phyloP scores from a whole-genome alignment of 2,113 vertebrate species.

The Calypte anna region DNA sequence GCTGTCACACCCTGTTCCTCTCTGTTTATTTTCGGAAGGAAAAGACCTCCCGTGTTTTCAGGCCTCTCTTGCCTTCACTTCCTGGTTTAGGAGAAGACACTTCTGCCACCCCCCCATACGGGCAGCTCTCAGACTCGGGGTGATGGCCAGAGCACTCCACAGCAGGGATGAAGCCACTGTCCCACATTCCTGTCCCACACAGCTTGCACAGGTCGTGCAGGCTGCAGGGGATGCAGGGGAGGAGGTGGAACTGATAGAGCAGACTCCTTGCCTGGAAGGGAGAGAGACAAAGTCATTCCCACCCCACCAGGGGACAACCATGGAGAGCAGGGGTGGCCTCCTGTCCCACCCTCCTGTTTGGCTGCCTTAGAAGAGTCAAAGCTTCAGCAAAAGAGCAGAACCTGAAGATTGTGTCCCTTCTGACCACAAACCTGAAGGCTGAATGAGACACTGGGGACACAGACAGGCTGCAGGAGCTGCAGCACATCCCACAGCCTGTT shows the following conservation, averaged over 20 bases:
- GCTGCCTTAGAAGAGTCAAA: background rate
- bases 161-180: conserved; percentile 93
- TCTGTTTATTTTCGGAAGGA: conserved; percentile 86
- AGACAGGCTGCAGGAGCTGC: background rate
- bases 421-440: background rate
- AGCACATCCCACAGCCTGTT: background rate
- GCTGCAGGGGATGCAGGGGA: conserved; percentile 94
- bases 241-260: conserved; percentile 94
- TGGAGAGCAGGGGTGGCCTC: background rate
- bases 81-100: conserved; percentile 73
- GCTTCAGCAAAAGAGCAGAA: background rate
- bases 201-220: conserved; percentile 93
- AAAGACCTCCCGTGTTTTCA: conserved; percentile 86
- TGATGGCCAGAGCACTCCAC: conserved; percentile 95
- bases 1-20: background rate
- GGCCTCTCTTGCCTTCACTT: conserved; percentile 77
- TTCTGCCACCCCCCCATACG: conserved; percentile 87
- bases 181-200: conserved; percentile 97
- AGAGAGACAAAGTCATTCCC: background rate
- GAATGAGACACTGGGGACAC: rapidly evolving
- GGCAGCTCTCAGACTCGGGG: conserved; percentile 87
- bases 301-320: background rate
- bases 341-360: background rate
- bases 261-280: conserved; percentile 89
- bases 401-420: background rate